Percentiles rank a stretch among this genome's conserved stretches.
Evolutionary conservation across 2,113 vertebrate genomes (phyloP).

Genomic region (Xyrauchen texanus): DNA sequence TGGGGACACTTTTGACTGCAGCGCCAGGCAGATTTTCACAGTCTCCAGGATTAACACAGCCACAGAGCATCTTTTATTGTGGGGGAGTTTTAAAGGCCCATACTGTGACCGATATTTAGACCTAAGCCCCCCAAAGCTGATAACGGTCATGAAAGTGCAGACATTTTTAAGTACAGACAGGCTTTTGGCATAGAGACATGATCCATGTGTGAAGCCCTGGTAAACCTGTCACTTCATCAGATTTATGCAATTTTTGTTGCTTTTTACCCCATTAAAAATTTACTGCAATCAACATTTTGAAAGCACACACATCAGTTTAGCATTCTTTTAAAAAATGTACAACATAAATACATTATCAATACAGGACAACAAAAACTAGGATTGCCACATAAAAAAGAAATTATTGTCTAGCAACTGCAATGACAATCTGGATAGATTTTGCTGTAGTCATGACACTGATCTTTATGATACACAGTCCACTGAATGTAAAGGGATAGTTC

Average conservation of each 20-base stretch:
- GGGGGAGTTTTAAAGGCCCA: conserved; percentile 71
- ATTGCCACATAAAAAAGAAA: conserved; percentile 12
- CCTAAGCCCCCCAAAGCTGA: conserved; percentile 76
- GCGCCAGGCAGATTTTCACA: conserved; percentile 69
- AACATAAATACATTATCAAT: background rate
- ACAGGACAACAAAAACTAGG: background rate
- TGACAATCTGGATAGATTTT: conserved; percentile 4
- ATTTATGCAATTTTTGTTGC: conserved; percentile 1
- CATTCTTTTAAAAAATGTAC: background rate
- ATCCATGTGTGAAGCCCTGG: conserved; percentile 43
- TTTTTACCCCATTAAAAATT: background rate
- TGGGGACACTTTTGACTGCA: conserved; percentile 68
- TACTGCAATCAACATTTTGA: background rate
- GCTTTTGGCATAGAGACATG: conserved; percentile 59
- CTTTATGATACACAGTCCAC: background rate
- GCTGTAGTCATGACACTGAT: background rate
- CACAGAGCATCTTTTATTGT: conserved; percentile 75
- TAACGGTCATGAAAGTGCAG: conserved; percentile 75
- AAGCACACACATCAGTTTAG: conserved; percentile 2
- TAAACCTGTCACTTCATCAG: conserved; percentile 32
- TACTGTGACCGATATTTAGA: conserved; percentile 79
- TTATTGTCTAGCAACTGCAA: conserved; percentile 42
- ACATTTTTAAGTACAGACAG: conserved; percentile 51
- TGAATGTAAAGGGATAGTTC: too few relatives aligned
- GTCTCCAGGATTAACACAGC: conserved; percentile 74